Conservation (phyloP, 2,888 invertebrate genomes). For the Drosophila austrosaltans region DNA sequence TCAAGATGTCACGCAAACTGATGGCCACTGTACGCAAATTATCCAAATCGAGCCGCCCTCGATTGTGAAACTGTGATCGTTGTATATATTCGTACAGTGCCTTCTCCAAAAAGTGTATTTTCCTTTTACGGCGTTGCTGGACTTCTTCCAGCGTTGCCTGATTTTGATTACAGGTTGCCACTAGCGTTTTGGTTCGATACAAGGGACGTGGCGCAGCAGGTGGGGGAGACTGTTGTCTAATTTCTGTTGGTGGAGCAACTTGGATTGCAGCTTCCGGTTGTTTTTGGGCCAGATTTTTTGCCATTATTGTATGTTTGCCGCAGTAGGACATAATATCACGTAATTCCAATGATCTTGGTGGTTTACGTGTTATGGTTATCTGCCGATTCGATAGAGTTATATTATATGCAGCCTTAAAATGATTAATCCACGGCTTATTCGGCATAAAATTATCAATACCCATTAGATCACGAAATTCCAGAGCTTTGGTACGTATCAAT, state of each 20-base stretch:
- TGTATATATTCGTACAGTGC: conserved; percentile 80
- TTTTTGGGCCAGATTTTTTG: conserved; percentile 21
- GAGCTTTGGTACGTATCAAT: conserved; percentile 70
- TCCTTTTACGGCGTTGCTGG: conserved; percentile 70
- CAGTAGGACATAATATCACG: conserved; percentile 80
- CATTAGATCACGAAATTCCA: conserved; percentile 74
- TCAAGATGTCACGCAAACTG: conserved; percentile 73
- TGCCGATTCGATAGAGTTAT: conserved; percentile 77
- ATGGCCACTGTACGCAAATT: conserved; percentile 67
- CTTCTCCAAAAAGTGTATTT: conserved; percentile 78
- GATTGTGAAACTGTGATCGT: conserved; percentile 77
- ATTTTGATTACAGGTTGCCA: conserved; percentile 59
- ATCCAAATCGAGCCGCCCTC: conserved; percentile 63
- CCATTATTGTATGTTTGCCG: conserved; percentile 48
- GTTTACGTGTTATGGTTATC: conserved; percentile 69
- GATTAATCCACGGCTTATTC: conserved; percentile 78
- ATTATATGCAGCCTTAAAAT: conserved; percentile 77
- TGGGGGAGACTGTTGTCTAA: neutral
- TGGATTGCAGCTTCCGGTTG: conserved; percentile 12
- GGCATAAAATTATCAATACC: conserved; percentile 72
- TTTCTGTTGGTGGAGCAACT: neutral
- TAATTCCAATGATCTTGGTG: conserved; percentile 72
- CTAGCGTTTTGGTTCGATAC: conserved; percentile 66
- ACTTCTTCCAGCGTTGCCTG: conserved; percentile 70
- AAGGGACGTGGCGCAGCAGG: conserved; percentile 39